These are phyloP conservation scores for human DNA, from an alignment of 2,113 vertebrate species.

Conservation along the genomic window GRCh38 chr5:53338501-53339000, in stretches of 20 bases:
- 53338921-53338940: neutral
- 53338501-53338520: neutral
- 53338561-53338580: neutral
- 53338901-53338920: neutral
- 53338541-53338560: neutral
- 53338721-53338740: neutral
- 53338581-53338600: neutral
- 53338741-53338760: neutral
- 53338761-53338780: neutral
- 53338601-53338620: neutral
- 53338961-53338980: neutral
- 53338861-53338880: neutral
- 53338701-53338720: neutral
- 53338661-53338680: neutral
- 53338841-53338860: neutral
- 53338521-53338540: neutral
- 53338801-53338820: neutral
- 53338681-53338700: slow-evolving; percentile 7
- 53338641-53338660: neutral
- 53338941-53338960: neutral
- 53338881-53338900: neutral
- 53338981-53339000: neutral
- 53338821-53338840: neutral
- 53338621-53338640: neutral
- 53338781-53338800: neutral